Evolutionary conservation across 1,140 invertebrate genomes (phyloP), one percentile per base, ranked within the genome.

Genomic region (Asbolus verrucosus): DNA sequence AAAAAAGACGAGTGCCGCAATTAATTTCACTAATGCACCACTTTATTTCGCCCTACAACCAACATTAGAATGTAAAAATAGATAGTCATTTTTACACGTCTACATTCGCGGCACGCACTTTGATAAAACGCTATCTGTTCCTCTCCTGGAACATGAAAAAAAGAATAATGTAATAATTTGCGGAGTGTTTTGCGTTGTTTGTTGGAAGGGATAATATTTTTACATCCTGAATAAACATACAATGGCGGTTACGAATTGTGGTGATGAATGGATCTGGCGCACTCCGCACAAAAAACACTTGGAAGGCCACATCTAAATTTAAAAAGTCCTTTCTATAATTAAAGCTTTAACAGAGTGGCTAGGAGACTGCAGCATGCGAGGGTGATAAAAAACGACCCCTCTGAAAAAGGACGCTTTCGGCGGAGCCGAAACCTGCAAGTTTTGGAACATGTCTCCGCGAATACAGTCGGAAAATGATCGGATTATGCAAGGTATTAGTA

Each of bases 51-150:
- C 21, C 59, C 67, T 43, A 24, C 65, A 30, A 43, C 67, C 50
- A 31, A 61, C 54, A 69, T 69, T 69, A 69, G 59, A 62, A 69
- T 61, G 54, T 69, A 69, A 69, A 69, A 69, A 69, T 69, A 61
- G 54, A 38, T 27, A 61, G 67, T 62, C 27, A 69, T 69, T 69
- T 69, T 69, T 69, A 69, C 59, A 46, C 38, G 67, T 69, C 67
- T 39, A 50, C 21, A 41, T 31, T 30, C 46, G 43, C 54, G 59
- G 46, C 54, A 43, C 38, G 67, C 36, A 46, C 39, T 69, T 62
- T 61, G 67, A 69, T 69, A 46, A 61, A 69, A 61, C 59, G 36
- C 41, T 69, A 69, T 69, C 67, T 61, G 54, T 69, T 69, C 46
- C 46, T 46, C 36, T 24, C n/a, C 33, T 43, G 33, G 36, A 63